Evolutionary conservation across 2,888 invertebrate genomes (phyloP), one percentile per base, ranked within the genome.

Genomic region (Phoronis australis): DNA sequence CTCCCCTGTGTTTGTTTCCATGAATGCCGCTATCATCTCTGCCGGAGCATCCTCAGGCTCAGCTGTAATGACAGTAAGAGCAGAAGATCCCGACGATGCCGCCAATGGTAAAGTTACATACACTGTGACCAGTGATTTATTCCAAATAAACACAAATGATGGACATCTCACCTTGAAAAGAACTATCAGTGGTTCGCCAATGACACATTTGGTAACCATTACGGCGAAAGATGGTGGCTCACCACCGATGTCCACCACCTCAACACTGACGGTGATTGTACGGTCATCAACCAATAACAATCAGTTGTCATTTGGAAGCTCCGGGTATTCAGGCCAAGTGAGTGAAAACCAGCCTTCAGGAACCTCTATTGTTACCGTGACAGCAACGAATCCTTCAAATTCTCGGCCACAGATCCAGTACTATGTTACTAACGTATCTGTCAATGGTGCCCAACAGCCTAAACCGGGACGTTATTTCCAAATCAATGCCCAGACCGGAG

Each of bases 91-190:
- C 42, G 95, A 96, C 77, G 89, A 89, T 1, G 90, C 90, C 57
- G 88, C 89, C 21, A 95, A 95, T 77, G 94, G 94, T 20, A 78
- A 88, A 55, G 91, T 96, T 22, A 90, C 91, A 1, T 94, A 94
- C 74, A 91, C 91, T 15, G 39, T 65, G 2, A 24, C 52, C 6
- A 39, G 39, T 4, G 37, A 25, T 21, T 26, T 40, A 22, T 52
- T 55, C 38, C 24, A 42, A 4, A 25, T 52, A 21, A 23, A 49
- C 2, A 24, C 42, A 15, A 23, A 22, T 1, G 45, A 22, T 15
- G 52, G 52, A 20, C 12, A 40, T 15, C 38, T 52, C 6, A 21
- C 15, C 37, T 22, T 48, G 21, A 38, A 22, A 59, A 31, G 37
- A 39, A 4, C 22, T 43, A 47, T 48, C 9, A 3, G 18, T 4